Evolutionary conservation across 1,140 invertebrate species (phyloP).

Genomic region (Pachypsylla venusta): DNA sequence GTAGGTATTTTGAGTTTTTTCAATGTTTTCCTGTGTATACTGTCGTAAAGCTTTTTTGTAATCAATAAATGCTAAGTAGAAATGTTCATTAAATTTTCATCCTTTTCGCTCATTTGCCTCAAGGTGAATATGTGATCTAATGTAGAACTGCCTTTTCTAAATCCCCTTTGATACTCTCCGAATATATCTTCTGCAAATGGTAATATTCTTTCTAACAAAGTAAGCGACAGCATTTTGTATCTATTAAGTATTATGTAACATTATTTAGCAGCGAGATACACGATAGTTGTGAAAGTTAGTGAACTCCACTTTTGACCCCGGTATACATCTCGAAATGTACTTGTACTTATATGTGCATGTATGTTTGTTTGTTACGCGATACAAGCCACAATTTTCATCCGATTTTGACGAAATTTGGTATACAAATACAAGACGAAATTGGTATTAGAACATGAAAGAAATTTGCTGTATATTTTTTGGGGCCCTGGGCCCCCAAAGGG

Average conservation of each 20-base stretch:
- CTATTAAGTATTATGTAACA: no score
- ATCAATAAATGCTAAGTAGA: neutral
- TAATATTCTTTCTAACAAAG: neutral
- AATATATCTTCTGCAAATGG: neutral
- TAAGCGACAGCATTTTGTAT: slow-evolving; percentile 5
- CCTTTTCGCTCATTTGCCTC: neutral
- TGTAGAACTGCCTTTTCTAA: neutral
- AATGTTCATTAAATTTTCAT: neutral
- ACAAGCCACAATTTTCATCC: no score
- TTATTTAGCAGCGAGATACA: slow-evolving; percentile 1
- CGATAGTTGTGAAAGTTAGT: slow-evolving; percentile 12
- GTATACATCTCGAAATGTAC: no score
- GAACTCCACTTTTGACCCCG: no score
- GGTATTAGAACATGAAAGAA: no score
- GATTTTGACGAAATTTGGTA: no score
- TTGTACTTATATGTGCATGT: no score
- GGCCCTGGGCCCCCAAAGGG: no score
- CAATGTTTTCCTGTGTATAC: neutral
- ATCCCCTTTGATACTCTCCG: slow-evolving; percentile 11
- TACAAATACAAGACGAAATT: no score
- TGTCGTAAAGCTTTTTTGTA: neutral
- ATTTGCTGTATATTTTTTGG: no score
- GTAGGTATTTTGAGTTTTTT: neutral
- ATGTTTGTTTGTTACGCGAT: no score
- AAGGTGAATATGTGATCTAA: slow-evolving; percentile 8